phyloP scores from a whole-genome alignment of 2,113 vertebrate species.

The Xiphorhynchus elegans region DNA sequence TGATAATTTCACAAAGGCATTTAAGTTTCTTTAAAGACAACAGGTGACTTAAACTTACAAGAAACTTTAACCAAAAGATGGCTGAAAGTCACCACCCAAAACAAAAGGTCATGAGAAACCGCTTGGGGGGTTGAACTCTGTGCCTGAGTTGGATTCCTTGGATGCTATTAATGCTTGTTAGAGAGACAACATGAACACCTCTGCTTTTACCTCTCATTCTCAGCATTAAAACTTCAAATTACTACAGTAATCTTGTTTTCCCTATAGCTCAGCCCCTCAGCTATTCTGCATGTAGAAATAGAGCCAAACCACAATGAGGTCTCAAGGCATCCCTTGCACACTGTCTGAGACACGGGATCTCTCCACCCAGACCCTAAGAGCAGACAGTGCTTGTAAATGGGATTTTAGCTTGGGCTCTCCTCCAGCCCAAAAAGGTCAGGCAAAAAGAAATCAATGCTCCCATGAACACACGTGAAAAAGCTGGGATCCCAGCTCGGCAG shows the following conservation, averaged over 20 bases:
- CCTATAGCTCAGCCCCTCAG: neutral
- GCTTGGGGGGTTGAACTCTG: neutral
- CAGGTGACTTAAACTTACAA: neutral
- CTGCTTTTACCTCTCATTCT: neutral
- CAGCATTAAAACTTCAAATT: neutral
- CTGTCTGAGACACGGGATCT: neutral
- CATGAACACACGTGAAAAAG: neutral
- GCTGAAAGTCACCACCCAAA: neutral
- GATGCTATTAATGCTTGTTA: neutral
- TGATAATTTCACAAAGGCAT: neutral
- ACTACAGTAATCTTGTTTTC: neutral
- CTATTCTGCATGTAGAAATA: neutral
- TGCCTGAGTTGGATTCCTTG: neutral
- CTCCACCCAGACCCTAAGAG: neutral
- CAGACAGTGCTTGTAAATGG: neutral
- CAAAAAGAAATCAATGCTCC: neutral
- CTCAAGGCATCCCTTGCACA: neutral
- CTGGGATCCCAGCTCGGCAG: neutral
- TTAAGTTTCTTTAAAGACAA: neutral
- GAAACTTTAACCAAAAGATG: neutral
- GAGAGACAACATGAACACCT: neutral
- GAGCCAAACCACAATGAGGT: neutral
- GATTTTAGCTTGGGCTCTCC: neutral
- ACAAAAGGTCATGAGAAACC: neutral
- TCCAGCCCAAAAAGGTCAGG: neutral